Conservation (phyloP, 2,888 invertebrate genomes). For the Petrolisthes cinctipes region DNA sequence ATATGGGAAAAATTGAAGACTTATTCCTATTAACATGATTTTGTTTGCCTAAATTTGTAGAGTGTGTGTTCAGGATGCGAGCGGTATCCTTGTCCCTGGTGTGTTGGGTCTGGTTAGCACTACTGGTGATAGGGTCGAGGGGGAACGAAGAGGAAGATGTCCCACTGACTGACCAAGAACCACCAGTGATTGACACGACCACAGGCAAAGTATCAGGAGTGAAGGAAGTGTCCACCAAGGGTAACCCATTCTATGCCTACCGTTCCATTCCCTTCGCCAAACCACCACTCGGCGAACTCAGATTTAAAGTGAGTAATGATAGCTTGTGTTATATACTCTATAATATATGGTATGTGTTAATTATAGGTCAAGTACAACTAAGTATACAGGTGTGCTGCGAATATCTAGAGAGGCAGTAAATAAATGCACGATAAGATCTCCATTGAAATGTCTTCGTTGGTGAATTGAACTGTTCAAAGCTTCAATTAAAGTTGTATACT, state of each 20-base stretch:
- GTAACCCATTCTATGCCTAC: constrained; percentile 34
- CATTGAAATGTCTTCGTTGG: too few relatives aligned
- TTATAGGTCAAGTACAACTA: too few relatives aligned
- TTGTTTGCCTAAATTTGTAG: too few relatives aligned
- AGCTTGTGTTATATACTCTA: not conserved
- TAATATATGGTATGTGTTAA: too few relatives aligned
- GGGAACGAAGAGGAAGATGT: not conserved
- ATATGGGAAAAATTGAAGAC: too few relatives aligned
- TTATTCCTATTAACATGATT: too few relatives aligned
- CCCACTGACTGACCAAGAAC: not conserved
- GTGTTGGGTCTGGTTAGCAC: not conserved
- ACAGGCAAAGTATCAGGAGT: constrained; percentile 35
- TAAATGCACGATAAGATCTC: too few relatives aligned
- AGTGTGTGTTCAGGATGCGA: not conserved
- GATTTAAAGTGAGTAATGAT: constrained; percentile 59
- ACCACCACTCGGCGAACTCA: constrained; percentile 61
- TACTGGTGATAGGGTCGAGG: not conserved
- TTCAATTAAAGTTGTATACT: too few relatives aligned
- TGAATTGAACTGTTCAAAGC: too few relatives aligned
- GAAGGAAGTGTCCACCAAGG: constrained; percentile 36
- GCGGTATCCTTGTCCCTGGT: not conserved
- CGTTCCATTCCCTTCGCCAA: constrained; percentile 64
- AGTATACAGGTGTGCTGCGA: too few relatives aligned
- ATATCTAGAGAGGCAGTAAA: too few relatives aligned
- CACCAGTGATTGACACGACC: constrained; percentile 24